A percentile compares a stretch with the other conserved stretches of the same genome.
These are phyloP conservation scores for Meiosimyza decipiens DNA, from an alignment of 2,888 invertebrate genomes.

Conservation along the genomic window DNA sequence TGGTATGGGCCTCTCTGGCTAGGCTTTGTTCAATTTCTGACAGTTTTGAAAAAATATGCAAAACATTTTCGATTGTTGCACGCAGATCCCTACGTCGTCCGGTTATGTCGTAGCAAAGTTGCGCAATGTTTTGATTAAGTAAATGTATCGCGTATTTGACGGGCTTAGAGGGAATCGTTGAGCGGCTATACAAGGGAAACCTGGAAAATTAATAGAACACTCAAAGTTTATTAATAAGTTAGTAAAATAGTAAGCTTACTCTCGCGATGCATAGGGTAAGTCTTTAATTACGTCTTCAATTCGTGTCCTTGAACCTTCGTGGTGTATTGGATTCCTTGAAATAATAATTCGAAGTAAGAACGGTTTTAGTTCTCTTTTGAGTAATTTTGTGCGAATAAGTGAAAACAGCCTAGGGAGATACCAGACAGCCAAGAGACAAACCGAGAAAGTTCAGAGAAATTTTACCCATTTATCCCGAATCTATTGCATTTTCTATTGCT, in stretches of 20 bases:
- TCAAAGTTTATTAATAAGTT: not conserved
- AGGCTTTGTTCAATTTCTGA: slow-evolving; percentile 51
- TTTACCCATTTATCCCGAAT: too few species aligned
- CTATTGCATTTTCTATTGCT: too few species aligned
- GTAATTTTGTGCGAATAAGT: too few species aligned
- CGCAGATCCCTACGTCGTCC: slow-evolving; percentile 57
- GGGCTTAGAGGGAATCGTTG: slow-evolving; percentile 61
- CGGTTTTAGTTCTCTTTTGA: too few species aligned
- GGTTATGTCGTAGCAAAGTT: slow-evolving; percentile 70
- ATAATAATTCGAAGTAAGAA: slow-evolving; percentile 8
- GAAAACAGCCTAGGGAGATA: too few species aligned
- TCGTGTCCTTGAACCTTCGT: slow-evolving; percentile 84
- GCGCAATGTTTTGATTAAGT: slow-evolving; percentile 94
- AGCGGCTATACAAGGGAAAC: slow-evolving; percentile 79
- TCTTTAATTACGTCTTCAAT: slow-evolving; percentile 83
- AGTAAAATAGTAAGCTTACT: slow-evolving; percentile 66
- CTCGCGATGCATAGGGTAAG: slow-evolving; percentile 74
- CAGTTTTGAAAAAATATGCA: slow-evolving; percentile 56
- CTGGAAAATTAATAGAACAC: slow-evolving; percentile 68
- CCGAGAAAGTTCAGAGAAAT: too few species aligned
- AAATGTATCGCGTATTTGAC: slow-evolving; percentile 90
- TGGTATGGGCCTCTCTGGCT: slow-evolving; percentile 28
- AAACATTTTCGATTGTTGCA: slow-evolving; percentile 61
- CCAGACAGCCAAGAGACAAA: too few species aligned
- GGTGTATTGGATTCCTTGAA: slow-evolving; percentile 76